Conservation (phyloP, 2,888 invertebrate genomes). For the Ariolimax columbianus region DNA sequence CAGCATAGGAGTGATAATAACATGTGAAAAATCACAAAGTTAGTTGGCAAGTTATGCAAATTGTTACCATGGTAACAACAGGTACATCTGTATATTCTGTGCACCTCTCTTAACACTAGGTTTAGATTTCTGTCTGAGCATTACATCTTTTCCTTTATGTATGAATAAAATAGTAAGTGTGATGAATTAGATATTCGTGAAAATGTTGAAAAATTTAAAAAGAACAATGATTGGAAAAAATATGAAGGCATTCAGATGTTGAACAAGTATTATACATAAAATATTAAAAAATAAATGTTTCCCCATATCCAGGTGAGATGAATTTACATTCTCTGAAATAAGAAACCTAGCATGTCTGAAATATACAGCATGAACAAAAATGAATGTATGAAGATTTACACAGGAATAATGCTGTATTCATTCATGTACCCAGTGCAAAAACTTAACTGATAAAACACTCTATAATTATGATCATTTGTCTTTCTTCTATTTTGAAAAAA, state of each 20-base stretch:
- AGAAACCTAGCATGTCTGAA: no score
- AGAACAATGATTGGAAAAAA: background rate
- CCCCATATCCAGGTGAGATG: background rate
- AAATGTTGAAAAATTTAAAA: background rate
- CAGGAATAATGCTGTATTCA: no score
- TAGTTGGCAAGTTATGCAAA: conserved; percentile 41
- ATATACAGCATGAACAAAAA: no score
- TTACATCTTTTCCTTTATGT: background rate
- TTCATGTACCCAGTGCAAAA: no score
- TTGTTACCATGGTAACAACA: conserved; percentile 25
- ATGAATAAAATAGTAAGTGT: background rate
- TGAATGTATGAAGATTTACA: no score
- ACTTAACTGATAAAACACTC: no score
- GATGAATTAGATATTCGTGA: background rate
- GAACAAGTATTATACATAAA: background rate
- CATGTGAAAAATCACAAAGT: conserved; percentile 35
- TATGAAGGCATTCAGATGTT: conserved; percentile 4
- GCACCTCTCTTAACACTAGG: background rate
- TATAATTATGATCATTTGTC: no score
- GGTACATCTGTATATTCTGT: background rate
- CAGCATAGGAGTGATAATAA: background rate
- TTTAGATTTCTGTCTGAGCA: background rate
- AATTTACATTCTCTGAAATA: background rate
- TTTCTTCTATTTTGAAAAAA: no score
- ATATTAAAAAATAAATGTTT: background rate